Evolutionary conservation across 2,113 vertebrate genomes (phyloP), one percentile per base, ranked within the genome.

Genomic region (Scomber japonicus): DNA sequence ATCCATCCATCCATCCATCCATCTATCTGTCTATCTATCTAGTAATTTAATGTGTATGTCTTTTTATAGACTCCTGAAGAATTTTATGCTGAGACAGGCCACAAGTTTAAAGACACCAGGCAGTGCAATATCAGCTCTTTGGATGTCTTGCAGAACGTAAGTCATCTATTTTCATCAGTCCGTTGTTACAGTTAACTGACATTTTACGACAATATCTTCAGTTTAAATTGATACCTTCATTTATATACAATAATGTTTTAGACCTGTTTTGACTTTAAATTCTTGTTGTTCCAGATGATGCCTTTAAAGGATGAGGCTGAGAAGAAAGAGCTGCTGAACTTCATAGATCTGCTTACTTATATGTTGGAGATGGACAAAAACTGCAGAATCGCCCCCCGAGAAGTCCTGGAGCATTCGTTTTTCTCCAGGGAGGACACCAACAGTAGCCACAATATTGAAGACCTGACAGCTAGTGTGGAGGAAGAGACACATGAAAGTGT

Each of bases 351-450:
- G 40, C 31, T 66, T 1, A 75, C 49, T 16, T 49, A 35, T 11
- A 75, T 75, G 51, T 40, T 66, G 21, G 4, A 11, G 12, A 44
- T 66, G n/a, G 62, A 75, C 27, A 11, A 57, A 4, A 54, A 54
- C 19, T 3, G 11, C 3, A 4, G 62, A 31, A 75, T 75, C 56
- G 57, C 7, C 15, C 51, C 62, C 8, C 24, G 35, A 0, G 11
- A 21, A 21, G 62, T 63, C 24, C 61, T 30, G 44, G 17, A 57
- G 44, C 73, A 75, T 48, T 62, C 61, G 6, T 65, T 75, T 27
- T 35, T 75, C 40, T 19, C 11, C 17, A 24, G 24, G 53, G 73
- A 48, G 27, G 17, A 57, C 61, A n/a, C 16, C 19, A 3, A 54
- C 53, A 40, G 6, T 7, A 40, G 35, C 35, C 35, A 40, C 7